Conservation (phyloP, 2,888 invertebrate genomes). For the Cotesia congregata region DNA sequence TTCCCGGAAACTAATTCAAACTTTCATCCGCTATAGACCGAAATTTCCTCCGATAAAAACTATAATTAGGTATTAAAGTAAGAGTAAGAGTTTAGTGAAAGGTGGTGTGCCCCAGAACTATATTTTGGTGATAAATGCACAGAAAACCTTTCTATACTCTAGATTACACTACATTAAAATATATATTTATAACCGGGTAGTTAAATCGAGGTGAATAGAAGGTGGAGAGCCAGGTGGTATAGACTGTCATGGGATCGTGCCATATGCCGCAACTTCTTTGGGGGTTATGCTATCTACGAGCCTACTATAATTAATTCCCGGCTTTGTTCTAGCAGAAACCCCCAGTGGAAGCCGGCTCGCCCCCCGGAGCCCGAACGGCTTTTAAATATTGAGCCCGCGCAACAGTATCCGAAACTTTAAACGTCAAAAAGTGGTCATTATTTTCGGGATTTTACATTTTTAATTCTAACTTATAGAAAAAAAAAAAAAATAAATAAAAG, state of each 20-base stretch:
- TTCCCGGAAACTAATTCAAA: too few species aligned
- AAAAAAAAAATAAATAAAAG: background rate
- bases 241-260: slow-evolving; percentile 66
- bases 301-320: slow-evolving; percentile 67
- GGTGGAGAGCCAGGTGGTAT: slow-evolving; percentile 59
- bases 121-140: too few species aligned
- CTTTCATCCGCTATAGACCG: too few species aligned
- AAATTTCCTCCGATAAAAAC: too few species aligned
- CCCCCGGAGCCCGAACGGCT: background rate
- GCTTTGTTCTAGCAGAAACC: slow-evolving; percentile 64
- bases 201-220: slow-evolving; percentile 24
- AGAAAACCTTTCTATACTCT: too few species aligned
- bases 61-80: too few species aligned
- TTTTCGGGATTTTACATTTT: background rate
- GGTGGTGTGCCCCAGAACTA: too few species aligned
- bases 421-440: background rate
- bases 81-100: too few species aligned
- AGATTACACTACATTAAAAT: slow-evolving; percentile 10
- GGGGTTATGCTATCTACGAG: slow-evolving; percentile 51
- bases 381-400: background rate
- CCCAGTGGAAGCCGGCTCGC: slow-evolving; percentile 54
- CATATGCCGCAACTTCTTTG: slow-evolving; percentile 63
- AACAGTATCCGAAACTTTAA: background rate
- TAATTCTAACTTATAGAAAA: too few species aligned
- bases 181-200: background rate